Percentiles rank a stretch among this genome's conserved stretches.
Conservation (phyloP, 1,140 invertebrate genomes). For the honey bee (Apis mellifera) region Amel_HAv3.1 CM009934.2:2695501-2696000, state of each 20-base stretch:
- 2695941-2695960: neutral
- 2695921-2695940: too few species aligned
- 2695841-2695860: conserved; percentile 15
- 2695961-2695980: conserved; percentile 4
- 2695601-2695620: too few species aligned
- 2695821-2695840: neutral
- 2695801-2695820: neutral
- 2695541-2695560: too few species aligned
- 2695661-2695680: neutral
- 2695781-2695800: neutral
- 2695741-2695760: neutral
- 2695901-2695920: neutral
- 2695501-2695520: too few species aligned
- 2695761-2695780: neutral
- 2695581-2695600: too few species aligned
- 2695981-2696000: neutral
- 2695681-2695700: too few species aligned
- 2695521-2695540: too few species aligned
- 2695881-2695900: neutral
- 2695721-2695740: neutral
- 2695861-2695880: neutral
- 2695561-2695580: too few species aligned
- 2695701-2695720: neutral
- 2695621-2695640: too few species aligned
- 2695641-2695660: neutral